Percentiles rank a stretch among this genome's conserved stretches.
phyloP scores from a whole-genome alignment of 2,888 invertebrate genomes.

The Abrostola tripartita region DNA sequence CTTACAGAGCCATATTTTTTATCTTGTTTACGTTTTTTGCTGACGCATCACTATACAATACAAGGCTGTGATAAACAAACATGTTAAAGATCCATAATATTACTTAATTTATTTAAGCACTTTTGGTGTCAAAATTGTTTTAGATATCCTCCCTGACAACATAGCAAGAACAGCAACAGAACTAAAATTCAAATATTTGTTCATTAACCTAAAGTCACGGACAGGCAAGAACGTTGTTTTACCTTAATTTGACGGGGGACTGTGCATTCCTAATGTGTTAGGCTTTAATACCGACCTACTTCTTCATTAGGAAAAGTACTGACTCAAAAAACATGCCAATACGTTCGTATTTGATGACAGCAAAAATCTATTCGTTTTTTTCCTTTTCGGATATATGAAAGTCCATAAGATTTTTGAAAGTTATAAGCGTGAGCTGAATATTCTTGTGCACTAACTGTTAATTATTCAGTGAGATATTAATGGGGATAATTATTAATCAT shows the following conservation, averaged over 20 bases:
- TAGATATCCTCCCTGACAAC: neutral
- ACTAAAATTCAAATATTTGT: conserved; percentile 9
- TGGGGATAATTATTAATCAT: too few species aligned
- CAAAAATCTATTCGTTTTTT: too few species aligned
- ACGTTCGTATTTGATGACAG: too few species aligned
- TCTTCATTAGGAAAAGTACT: conserved; percentile 1
- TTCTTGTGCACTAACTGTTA: too few species aligned
- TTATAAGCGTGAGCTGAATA: too few species aligned
- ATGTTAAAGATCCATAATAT: neutral
- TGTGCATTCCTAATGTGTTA: conserved; percentile 31
- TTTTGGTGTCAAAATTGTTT: neutral
- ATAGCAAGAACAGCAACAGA: neutral
- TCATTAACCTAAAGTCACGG: conserved; percentile 31
- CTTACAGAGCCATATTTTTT: neutral
- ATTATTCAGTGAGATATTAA: too few species aligned
- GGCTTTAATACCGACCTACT: conserved; percentile 25
- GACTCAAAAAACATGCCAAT: too few species aligned
- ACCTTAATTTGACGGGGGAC: conserved; percentile 33
- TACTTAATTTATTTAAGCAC: neutral
- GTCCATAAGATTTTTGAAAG: too few species aligned
- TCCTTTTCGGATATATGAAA: too few species aligned
- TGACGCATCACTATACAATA: conserved; percentile 4
- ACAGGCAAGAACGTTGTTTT: conserved; percentile 14
- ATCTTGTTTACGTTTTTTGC: conserved; percentile 7
- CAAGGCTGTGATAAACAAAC: neutral